Conservation (phyloP, 2,888 invertebrate genomes). For the Andrena marginata region DNA sequence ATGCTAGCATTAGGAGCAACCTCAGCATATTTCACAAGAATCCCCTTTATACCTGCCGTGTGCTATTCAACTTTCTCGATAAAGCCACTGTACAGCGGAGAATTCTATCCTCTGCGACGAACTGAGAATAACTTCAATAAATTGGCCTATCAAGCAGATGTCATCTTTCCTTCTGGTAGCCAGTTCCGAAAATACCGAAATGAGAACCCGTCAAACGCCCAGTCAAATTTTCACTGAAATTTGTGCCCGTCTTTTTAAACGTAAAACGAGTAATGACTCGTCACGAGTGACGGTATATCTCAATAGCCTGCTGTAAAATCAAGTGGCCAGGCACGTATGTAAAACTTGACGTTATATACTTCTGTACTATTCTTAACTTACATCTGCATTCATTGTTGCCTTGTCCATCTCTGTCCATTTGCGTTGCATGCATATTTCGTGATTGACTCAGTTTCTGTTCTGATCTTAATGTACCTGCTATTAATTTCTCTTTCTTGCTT, state of each 20-base stretch:
- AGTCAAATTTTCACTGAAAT: background rate
- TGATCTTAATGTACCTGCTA: too few relatives aligned
- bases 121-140: constrained; percentile 43
- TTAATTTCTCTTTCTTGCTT: too few relatives aligned
- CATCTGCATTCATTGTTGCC: too few relatives aligned
- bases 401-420: too few relatives aligned
- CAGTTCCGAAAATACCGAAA: constrained; percentile 12
- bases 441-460: too few relatives aligned
- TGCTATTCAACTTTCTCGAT: constrained; percentile 22
- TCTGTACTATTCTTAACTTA: too few relatives aligned
- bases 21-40: constrained; percentile 34
- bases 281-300: too few relatives aligned
- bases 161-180: constrained; percentile 15
- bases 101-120: constrained; percentile 7
- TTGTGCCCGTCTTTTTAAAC: background rate
- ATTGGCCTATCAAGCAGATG: constrained; percentile 41
- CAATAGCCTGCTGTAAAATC: too few relatives aligned
- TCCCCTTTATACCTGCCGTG: constrained; percentile 28
- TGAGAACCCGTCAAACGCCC: background rate
- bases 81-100: constrained; percentile 8
- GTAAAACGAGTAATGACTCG: too few relatives aligned
- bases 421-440: too few relatives aligned
- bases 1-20: constrained; percentile 34
- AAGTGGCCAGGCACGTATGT: too few relatives aligned
- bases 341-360: too few relatives aligned